Base-by-base conservation (phyloP, 2,797 vertebrate species). In the Pelobates cultripes region DNA sequence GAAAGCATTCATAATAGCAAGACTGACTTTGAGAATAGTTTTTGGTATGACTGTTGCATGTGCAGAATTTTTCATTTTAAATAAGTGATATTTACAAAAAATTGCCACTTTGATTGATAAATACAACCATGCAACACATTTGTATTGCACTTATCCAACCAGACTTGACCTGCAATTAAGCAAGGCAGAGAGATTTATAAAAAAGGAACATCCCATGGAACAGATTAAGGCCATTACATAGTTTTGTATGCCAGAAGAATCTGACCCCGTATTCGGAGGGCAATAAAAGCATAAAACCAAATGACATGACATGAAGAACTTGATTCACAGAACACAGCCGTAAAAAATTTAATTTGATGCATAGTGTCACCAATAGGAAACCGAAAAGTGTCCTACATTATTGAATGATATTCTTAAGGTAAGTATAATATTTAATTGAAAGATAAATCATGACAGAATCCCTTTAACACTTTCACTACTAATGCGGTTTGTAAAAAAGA, bases 271-370 rank as follows among this genome's bases (percentile, higher is more conserved):
- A 7, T 64, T 28, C 61, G 40, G 61, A 64, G 61, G 61, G 61
- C 61, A 64, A 64, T 64, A 64, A 64, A 64, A 64, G n/a, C 61
- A 64, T 64, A 64, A 64, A 64, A 64, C 61, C 61, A 64, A 64
- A 64, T 64, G 61, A 64, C 61, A 28, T 64, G n/a, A 64, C 61
- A 64, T 10, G 61, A 14, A 2, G n/a, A 64, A 57, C 10, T 57
- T 57, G 61, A 28, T 64, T 64, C 61, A 64, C 7, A 64, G 61
- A 64, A 64, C 61, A 64, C 61, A 64, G 61, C 61, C 5, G 61
- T 64, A 64, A 64, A 64, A 28, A 64, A 64, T 28, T 28, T 64
- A 64, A 64, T 64, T 64, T 40, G 14, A 64, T 64, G 61, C 7
- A 60, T 4, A 60, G 12, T 60, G 61, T 64, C 61, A 64, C 61